Conservation (phyloP, 2,888 invertebrate species). For the Escarpia spicata region DNA sequence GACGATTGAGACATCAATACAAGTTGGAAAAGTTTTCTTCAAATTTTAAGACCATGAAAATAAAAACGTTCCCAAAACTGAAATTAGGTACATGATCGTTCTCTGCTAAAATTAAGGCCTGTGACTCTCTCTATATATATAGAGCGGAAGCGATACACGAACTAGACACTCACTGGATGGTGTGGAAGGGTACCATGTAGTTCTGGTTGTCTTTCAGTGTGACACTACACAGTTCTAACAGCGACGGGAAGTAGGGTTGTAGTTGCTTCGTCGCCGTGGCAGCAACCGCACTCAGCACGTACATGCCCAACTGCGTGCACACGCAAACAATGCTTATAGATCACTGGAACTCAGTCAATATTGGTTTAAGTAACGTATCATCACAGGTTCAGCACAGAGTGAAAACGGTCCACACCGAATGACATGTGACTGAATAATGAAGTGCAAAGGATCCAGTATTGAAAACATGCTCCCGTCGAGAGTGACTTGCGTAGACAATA, state of each 20-base stretch:
- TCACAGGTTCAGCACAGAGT: background rate
- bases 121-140: background rate
- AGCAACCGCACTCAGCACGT: slow-evolving; percentile 76
- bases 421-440: background rate
- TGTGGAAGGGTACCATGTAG: slow-evolving; percentile 71
- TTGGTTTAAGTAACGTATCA: background rate
- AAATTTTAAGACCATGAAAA: no score
- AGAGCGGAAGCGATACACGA: background rate
- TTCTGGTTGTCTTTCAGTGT: slow-evolving; percentile 70
- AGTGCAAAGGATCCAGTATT: background rate
- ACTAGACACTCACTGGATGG: slow-evolving; percentile 66
- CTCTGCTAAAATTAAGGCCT: no score
- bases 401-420: background rate
- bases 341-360: background rate
- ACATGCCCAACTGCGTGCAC: slow-evolving; percentile 72
- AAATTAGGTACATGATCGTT: no score
- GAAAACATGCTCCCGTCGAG: background rate
- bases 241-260: slow-evolving; percentile 73
- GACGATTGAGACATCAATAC: no score
- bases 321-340: background rate
- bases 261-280: slow-evolving; percentile 78
- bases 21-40: no score
- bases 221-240: slow-evolving; percentile 69
- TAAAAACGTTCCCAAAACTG: no score
- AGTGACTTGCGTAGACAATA: background rate